Base-by-base conservation (phyloP, 2,113 vertebrate genomes). In the Lophotis ruficrista region DNA sequence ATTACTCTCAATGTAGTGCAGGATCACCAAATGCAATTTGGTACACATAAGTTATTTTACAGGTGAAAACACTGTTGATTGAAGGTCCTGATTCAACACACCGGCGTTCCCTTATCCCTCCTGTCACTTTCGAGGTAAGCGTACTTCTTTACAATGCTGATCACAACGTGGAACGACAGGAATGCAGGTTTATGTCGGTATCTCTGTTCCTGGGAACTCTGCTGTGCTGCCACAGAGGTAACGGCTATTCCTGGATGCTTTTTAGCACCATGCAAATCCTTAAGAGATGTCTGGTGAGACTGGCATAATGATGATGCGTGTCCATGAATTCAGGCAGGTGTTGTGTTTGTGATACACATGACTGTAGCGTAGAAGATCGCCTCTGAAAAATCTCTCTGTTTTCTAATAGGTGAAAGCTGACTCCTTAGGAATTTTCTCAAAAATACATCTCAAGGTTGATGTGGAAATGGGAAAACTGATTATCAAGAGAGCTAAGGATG, bases 401-500 rank as follows among this genome's bases (percentile, higher is more conserved):
- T 88, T 76, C 4, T 71, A 62, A 70, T 80, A 99, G 99, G 99
- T 99, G 51, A 99, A 99, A 97, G 97, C 98, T 38, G 99, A 99
- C 90, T 98, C 98, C 65, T 96, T 99, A 30, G 99, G 98, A 41
- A 99, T 99, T 93, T 97, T 99, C 78, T 98, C 98, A 76, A 99
- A 99, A 98, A 98, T 99, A 92, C 98, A 99, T 79, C 98, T 99
- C 84, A 99, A 99, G 92, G 99, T 99, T 12, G 99, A 99, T 27
- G 99, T 99, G 48, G 99, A 99, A 97, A 97, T 98, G 75, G 99
- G 99, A 81, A 99, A 99, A 92, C 95, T 99, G 75, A 99, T 98
- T 83, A 97, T 99, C 83, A 99, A 99, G 97, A 99, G 99, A 93
- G 98, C 99, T 57, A 99, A 99, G 97, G 99, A 99, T 47, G 99